phyloP scores from a whole-genome alignment of 2,113 vertebrate species.

The Shinisaurus crocodilurus region DNA sequence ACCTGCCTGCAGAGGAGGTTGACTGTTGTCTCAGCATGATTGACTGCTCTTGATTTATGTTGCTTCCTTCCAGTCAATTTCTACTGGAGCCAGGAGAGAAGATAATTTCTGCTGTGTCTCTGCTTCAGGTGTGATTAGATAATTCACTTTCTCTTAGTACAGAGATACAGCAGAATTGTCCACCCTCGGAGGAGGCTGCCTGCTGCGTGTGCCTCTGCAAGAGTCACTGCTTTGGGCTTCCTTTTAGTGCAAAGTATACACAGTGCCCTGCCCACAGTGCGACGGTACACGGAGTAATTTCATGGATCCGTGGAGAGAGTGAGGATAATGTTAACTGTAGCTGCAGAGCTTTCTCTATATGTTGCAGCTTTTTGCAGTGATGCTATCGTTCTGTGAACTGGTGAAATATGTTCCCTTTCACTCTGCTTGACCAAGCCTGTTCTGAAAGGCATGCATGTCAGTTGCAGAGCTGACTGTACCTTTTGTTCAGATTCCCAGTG shows the following conservation, averaged over 20 bases:
- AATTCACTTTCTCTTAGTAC: not conserved
- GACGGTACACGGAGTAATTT: not conserved
- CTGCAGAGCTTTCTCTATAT: not conserved
- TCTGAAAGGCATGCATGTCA: not conserved
- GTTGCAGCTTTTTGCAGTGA: not conserved
- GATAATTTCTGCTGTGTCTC: not conserved
- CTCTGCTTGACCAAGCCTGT: not conserved
- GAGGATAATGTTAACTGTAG: not conserved
- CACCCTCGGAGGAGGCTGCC: not conserved
- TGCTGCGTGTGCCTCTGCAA: not conserved
- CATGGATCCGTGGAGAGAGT: not conserved
- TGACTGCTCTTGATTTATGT: not conserved
- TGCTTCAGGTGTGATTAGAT: not conserved
- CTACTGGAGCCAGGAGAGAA: not conserved
- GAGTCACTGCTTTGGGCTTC: not conserved
- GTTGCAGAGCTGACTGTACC: not conserved
- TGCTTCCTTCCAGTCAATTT: not conserved
- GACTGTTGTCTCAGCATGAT: not conserved
- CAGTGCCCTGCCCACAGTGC: not conserved
- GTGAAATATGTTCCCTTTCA: not conserved
- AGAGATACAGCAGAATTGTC: not conserved
- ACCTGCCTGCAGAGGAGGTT: not conserved
- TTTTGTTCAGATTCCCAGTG: constrained; percentile 6
- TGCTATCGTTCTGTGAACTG: not conserved
- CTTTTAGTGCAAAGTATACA: not conserved